These are phyloP conservation scores for Simalia tracyae DNA, from an alignment of 2,797 vertebrate species.

Conservation along the genomic window DNA sequence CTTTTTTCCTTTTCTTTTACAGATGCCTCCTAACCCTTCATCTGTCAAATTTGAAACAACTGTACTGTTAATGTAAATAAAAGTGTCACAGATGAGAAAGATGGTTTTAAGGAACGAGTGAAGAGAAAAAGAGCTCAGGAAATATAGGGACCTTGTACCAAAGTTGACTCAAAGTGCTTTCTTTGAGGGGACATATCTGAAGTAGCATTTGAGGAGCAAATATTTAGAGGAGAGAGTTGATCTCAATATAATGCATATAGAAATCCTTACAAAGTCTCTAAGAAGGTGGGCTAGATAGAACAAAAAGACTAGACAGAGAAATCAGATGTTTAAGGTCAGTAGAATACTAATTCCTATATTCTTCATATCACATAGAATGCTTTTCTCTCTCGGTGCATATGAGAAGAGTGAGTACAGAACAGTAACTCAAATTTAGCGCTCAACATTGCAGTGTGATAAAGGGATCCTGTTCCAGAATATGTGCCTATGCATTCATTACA, in stretches of 20 bases:
- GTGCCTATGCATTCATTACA: no score
- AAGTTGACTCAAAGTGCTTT: not conserved
- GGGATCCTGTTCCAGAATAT: no score
- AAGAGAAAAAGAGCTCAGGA: accelerated
- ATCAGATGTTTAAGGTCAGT: no score
- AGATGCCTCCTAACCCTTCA: not conserved
- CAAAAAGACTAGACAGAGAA: no score
- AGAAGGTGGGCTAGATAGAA: no score
- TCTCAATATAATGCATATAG: not conserved
- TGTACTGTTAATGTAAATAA: not conserved
- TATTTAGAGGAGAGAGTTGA: not conserved
- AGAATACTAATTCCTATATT: no score
- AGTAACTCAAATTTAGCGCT: no score
- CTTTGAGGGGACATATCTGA: not conserved
- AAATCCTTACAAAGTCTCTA: no score
- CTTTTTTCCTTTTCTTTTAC: not conserved
- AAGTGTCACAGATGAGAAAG: not conserved
- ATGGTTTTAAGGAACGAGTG: not conserved
- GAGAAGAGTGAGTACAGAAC: no score
- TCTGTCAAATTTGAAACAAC: not conserved
- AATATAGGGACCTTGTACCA: not conserved
- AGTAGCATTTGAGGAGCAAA: not conserved
- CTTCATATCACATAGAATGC: no score
- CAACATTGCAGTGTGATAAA: no score
- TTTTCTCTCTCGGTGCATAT: no score